Evolutionary conservation across 2,113 vertebrate species (phyloP), one percentile per base, ranked within the genome.

Genomic region (Saguinus imperator): DNA sequence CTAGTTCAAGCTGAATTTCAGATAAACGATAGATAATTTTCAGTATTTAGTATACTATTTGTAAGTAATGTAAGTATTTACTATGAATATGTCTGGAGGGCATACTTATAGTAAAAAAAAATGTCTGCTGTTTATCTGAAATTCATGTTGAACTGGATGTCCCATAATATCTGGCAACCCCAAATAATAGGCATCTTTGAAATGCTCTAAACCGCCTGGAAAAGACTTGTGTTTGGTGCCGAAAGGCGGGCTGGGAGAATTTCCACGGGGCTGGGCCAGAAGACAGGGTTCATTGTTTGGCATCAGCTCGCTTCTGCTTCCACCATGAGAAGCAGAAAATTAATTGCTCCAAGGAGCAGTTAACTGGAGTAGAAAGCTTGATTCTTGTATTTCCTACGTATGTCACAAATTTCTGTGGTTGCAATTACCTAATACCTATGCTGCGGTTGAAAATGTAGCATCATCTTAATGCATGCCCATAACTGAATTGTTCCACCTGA

Each of bases 391-490:
- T 88, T 88, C 43, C 77, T 73, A 68, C 10, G 35, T 17, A 35
- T 45, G 21, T 21, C 13, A 82, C 45, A 14, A 29, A 75, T 61
- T 52, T 43, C 87, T 40, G 43, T 29, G 11, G 0, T 16, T 66
- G 45, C 29, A 12, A 12, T 20, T 7, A 45, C 2, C 17, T 45
- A 18, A 85, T 16, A 35, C 27, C 48, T 40, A 0, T 23, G 14
- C 2, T 21, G 7, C 20, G 8, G 8, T 20, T 64, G 50, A 61
- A 82, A 72, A 72, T 5, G 18, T 3, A 37, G 20, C 43, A 10
- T 8, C 6, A 1, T n/a, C 50, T 18, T 6, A 32, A 8, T 35
- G 23, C 7, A 6, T 1, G 11, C 29, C 23, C 12, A 1, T 7
- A 64, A 50, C 25, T 18, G 55, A n/a, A 52, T 23, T 25, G 20